Evolutionary conservation across 2,888 invertebrate genomes (phyloP), one percentile per base, ranked within the genome.

Genomic region (Archips xylosteana): DNA sequence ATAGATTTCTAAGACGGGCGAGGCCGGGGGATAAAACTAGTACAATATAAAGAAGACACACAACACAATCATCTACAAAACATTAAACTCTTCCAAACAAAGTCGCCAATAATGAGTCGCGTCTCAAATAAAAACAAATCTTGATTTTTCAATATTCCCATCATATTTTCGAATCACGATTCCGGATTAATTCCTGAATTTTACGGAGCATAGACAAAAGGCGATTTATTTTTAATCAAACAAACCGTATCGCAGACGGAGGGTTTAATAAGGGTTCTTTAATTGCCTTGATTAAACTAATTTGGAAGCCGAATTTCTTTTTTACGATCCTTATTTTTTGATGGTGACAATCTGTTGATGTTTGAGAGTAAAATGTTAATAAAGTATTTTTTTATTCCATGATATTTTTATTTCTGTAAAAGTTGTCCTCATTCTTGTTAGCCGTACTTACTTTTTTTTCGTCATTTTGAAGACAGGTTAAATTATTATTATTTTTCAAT

Each of bases 211-310:
- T 74, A 67, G 74, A 68, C 69, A 75, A 65, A 32, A 57, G 69
- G 47, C 76, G 67, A 77, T 81, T 81, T 79, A 76, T 79, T 81
- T 83, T 82, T 82, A 81, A 83, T 82, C 79, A 81, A 79, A 79
- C 64, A 59, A 32, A 69, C 64, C 73, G 68, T 70, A 70, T 70
- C 65, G 71, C 42, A 49, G 74, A 60, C 67, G 67, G 61, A 62
- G 32, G 66, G 49, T 61, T 71, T 75, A 75, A 67, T 72, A 67
- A 72, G 67, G 68, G 72, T 68, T 47, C 71, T 64, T 54, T 62
- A 71, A 71, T 76, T 70, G 75, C 70, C 61, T 71, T 76, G 65
- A 74, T 75, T 74, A 68, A 71, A 69, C 69, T 73, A 65, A 63
- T 67, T 75, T 65, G 51, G 45, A 45, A 64, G 51, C 60, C 51